Evolutionary conservation across 1,140 invertebrate species (phyloP).

Genomic region (Zaprionus ghesquierei): DNA sequence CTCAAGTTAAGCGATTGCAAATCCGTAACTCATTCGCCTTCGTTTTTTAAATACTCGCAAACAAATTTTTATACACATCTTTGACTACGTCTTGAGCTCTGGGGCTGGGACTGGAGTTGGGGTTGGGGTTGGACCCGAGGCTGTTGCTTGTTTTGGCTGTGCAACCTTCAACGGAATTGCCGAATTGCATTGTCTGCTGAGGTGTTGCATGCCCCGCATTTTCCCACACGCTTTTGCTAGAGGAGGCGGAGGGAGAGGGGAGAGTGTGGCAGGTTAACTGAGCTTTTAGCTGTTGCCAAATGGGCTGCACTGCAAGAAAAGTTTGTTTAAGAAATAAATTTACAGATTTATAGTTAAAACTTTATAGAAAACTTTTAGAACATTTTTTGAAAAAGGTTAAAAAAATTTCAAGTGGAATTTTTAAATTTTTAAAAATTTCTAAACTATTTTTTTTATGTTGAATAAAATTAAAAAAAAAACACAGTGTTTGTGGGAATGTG

Average conservation of each 20-base stretch:
- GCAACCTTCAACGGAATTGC: conserved; percentile 65
- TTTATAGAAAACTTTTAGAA: too few species aligned
- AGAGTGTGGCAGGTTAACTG: background rate
- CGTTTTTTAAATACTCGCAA: conserved; percentile 52
- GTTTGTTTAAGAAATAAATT: background rate
- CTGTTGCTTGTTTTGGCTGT: conserved; percentile 14
- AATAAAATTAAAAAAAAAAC: too few species aligned
- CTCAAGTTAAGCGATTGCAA: conserved; percentile 78
- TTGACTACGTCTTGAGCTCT: conserved; percentile 15
- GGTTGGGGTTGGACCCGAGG: background rate
- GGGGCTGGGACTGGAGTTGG: conserved; percentile 8
- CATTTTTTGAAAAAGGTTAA: too few species aligned
- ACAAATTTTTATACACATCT: conserved; percentile 43
- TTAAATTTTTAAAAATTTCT: too few species aligned
- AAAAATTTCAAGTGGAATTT: too few species aligned
- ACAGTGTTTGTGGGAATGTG: too few species aligned
- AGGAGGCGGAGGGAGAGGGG: background rate
- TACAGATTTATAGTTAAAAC: background rate
- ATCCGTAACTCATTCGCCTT: conserved; percentile 77
- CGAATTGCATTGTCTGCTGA: conserved; percentile 24
- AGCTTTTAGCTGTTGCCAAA: conserved; percentile 20
- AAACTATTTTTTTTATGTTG: too few species aligned
- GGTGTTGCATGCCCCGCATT: conserved; percentile 40
- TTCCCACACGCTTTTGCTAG: conserved; percentile 43
- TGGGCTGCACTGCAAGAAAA: background rate